Base-by-base conservation (phyloP, 2,888 invertebrate species). In the Habrosyne pyritoides region DNA sequence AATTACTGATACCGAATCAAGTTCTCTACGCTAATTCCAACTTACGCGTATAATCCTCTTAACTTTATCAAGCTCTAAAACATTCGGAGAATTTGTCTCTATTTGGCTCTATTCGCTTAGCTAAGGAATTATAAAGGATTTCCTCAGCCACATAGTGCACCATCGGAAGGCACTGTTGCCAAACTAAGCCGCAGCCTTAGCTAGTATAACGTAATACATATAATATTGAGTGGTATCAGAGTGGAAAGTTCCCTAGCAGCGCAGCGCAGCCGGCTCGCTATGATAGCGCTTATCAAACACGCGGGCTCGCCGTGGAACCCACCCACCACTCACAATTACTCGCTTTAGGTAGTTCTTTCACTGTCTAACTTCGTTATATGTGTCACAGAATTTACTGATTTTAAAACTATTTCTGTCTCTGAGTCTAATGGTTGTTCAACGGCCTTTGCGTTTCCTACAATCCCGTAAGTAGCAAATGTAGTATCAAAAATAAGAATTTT, bases 211-310 rank as follows among this genome's bases (percentile, higher is more conserved):
- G 18, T 42, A 28, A 28, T 63, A 69, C 57, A 61, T 62, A 59
- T 70, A 69, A 63, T 67, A 50, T 59, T n/a, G 10, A 66, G 70
- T 62, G 66, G 69, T 78, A 81, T 72, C 73, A 69, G 69, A 69
- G 67, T 84, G 83, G 83, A 84, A 84, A 84, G 79, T 84, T 84
- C 70, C 83, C 66, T 60, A 52, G 72, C 64, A 67, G 60, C 72
- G 69, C 65, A 69, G 68, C 67, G 54, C 60, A 64, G 67, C 69
- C 54, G 55, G 52, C 53, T 61, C 62, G 33, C 33, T 36, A 28
- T 75, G 81, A 82, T 82, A 81, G 61, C 64, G 67, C 73, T 81
- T 82, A 81, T 81, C 81, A 59, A 61, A 53, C 82, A 82, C 79
- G 82, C 80, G 63, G 65, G 48, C 57, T 53, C 66, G 76, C 65